Evolutionary conservation across 2,797 vertebrate species (phyloP), one percentile per base, ranked within the genome.

Genomic region (Sebastes jordani): DNA sequence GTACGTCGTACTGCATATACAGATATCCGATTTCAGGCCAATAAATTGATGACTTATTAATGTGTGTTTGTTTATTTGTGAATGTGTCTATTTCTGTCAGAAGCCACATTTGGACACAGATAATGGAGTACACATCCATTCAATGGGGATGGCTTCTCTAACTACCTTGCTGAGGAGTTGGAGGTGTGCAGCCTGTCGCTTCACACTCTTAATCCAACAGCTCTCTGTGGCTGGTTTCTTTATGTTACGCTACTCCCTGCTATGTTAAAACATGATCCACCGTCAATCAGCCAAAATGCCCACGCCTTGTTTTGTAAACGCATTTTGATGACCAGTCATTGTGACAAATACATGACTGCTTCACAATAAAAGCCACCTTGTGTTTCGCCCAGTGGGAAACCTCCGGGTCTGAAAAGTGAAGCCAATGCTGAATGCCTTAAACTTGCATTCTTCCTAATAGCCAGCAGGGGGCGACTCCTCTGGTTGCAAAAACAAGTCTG

Each of bases 191-290:
- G 52, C 23, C 23, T 59, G 61, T 60, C 54, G 8, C 34, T 60
- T 71, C 49, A 34, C 65, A 65, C 68, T 34, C 76, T 65, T 71
- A n/a, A 23, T 46, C 34, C 18, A 75, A 36, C 38, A 72, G 54
- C 55, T 66, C 67, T 25, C 67, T 30, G 55, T 23, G 55, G 42
- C 73, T 22, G 29, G 29, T n/a, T 64, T 32, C 54, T 20, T 63
- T 60, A 49, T 56, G 14, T 61, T 81, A 30, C 18, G 20, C 30
- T 54, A 38, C 63, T 16, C 16, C 14, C n/a, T 42, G 32, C 64
- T 46, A 27, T 46, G 10, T 22, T 58, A 1, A 74, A 46, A 70
- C 52, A 2, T 8, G 30, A 9, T 25, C 10, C 10, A 23, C 54
- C 11, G 8, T 29, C 25, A 30, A n/a, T n/a, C 46, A 58, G 52